phyloP scores from a whole-genome alignment of 2,888 invertebrate species.

The Iselma pallidipennis region DNA sequence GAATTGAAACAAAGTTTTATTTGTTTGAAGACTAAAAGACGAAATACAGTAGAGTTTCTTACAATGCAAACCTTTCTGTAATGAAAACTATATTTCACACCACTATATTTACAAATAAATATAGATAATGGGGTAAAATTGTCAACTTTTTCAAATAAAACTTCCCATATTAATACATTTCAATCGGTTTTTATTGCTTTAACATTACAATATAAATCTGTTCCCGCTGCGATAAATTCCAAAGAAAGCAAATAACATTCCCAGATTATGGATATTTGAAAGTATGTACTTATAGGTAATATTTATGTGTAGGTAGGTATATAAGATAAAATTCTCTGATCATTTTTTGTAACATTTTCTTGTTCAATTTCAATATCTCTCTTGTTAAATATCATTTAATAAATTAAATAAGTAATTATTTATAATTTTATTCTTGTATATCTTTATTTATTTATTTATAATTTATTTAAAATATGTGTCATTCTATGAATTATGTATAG shows the following conservation, averaged over 20 bases:
- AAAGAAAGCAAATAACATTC: constrained; percentile 19
- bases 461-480: not conserved
- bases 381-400: not conserved
- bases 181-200: constrained; percentile 24
- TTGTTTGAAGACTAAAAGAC: too few relatives aligned
- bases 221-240: constrained; percentile 22
- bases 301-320: too few relatives aligned
- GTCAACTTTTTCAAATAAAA: not conserved
- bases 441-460: not conserved
- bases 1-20: too few relatives aligned
- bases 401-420: too few relatives aligned
- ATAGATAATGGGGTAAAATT: too few relatives aligned
- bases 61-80: too few relatives aligned
- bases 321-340: not conserved
- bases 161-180: constrained; percentile 5
- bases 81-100: too few relatives aligned
- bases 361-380: not conserved
- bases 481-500: constrained; percentile 1
- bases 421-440: not conserved
- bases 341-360: not conserved
- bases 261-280: not conserved
- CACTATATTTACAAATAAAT: too few relatives aligned
- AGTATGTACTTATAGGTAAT: not conserved
- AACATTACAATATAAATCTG: constrained; percentile 27
- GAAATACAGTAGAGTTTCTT: too few relatives aligned